These are phyloP conservation scores for Drosophila repletoides DNA, from an alignment of 1,140 invertebrate genomes.

Conservation along the genomic window DNA sequence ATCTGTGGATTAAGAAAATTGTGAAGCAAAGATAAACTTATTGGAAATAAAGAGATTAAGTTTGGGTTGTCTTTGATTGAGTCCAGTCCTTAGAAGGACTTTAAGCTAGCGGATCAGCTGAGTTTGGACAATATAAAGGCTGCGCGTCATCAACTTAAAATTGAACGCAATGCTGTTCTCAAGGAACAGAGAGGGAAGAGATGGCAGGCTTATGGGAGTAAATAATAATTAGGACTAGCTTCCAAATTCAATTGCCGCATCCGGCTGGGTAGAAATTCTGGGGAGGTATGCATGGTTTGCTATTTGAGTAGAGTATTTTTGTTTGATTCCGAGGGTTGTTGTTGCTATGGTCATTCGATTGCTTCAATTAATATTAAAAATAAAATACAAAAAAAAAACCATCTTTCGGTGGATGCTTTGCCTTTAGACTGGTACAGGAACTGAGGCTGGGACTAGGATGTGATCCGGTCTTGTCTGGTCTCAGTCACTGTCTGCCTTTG, in stretches of 20 bases:
- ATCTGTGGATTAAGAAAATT: too few species aligned
- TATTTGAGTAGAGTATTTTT: constrained; percentile 22
- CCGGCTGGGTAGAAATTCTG: constrained; percentile 31
- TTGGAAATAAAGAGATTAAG: too few species aligned
- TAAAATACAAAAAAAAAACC: constrained; percentile 73
- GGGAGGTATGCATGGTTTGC: constrained; percentile 10
- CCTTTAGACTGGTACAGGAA: too few species aligned
- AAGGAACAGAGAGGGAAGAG: too few species aligned
- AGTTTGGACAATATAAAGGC: too few species aligned
- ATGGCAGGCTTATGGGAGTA: too few species aligned
- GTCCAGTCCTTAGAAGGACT: too few species aligned
- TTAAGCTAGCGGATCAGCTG: too few species aligned
- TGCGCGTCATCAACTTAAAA: too few species aligned
- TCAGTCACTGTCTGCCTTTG: constrained; percentile 4
- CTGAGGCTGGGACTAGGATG: constrained; percentile 32
- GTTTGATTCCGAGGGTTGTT: constrained; percentile 54
- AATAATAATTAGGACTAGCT: constrained; percentile 40
- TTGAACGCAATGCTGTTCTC: too few species aligned
- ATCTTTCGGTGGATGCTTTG: constrained; percentile 46
- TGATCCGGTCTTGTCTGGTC: constrained; percentile 18
- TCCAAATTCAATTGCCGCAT: constrained; percentile 72
- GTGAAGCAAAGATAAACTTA: too few species aligned
- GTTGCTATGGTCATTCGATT: constrained; percentile 75
- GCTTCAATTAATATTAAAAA: constrained; percentile 80
- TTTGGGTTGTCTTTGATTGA: too few species aligned